Evolutionary conservation across 2,888 invertebrate genomes (phyloP), one percentile per base, ranked within the genome.

Genomic region (Drosophila cognata): DNA sequence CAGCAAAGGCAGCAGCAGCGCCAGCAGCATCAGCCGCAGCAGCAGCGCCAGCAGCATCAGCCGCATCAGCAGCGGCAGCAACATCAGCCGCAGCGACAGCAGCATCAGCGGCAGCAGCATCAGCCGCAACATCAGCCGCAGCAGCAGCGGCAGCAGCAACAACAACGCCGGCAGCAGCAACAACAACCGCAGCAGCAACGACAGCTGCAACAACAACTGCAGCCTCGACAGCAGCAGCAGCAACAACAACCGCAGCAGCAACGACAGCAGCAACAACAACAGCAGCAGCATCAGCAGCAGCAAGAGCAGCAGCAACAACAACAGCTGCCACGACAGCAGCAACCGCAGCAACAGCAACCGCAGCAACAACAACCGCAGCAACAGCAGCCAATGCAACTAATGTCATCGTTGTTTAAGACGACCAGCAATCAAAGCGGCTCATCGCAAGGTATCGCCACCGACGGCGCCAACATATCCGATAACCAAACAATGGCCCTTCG

Each of bases 401-500:
- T 50, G 50, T 28, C 28, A 41, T 25, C 36, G 11, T 41, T 8
- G 13, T 29, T 29, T 31, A n/a, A 21, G 7, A 21, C n/a, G 16
- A 10, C 29, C n/a, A 41, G 57, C 16, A 16, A 31, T 5, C 29
- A 29, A 29, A 29, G 57, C 29, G 10, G 41, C 4, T 10, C 36
- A 25, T 18, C 18, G 11, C 38, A 38, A 28, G 5, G 2, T 31
- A 18, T 43, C 7, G 41, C 35, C n/a, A 48, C 25, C 7, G 16
- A 46, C 51, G 16, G 41, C 50, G 8, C 51, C 77, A 25, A 74
- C 77, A 2, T 29, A 83, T 59, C 77, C 73, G 46, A 46, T 46
- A 46, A 46, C 7, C 79, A 82, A 50, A 91, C 91, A 1, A 60
- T 79, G 57, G 83, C 82, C 0, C 60, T 91, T 6, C 86, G 83